Evolutionary conservation across 2,888 invertebrate genomes (phyloP), one percentile per base, ranked within the genome.

Genomic region (Pecten maximus): DNA sequence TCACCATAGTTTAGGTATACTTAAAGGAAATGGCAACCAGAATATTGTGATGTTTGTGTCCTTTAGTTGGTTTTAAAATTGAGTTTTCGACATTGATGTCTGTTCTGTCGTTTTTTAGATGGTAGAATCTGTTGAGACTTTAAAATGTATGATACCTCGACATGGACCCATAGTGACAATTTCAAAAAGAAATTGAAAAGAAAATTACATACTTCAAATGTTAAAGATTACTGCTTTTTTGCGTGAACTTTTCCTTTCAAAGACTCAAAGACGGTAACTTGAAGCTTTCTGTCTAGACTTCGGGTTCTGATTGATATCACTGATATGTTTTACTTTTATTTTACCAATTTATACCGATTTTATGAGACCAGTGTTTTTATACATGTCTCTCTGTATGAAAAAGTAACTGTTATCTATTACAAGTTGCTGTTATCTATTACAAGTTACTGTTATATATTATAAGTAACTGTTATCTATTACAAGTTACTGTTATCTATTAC

Each of bases 151-250:
- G 74, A 28, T 74, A 28, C 28, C 23, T 28, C 6, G 23, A 35
- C 74, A 74, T 74, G 74, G 28, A 35, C 28, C 10, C 15, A 35
- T 74, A 23, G 74, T 74, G 74, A 74, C 74, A 74, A 74, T 74
- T 35, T 74, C 23, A 10, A 35, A 74, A 35, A 6, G 74, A 74
- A 74, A 74, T 74, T 74, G 74, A 74, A 74, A 74, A 74, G 74
- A 74, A 74, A 74, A 74, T 74, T 74, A 74, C 74, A 74, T 74
- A 74, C 74, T 74, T 74, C 74, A 74, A 35, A 74, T 74, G 74
- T 74, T 28, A 74, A 74, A 74, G 74, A 74, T 74, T 74, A 74
- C 74, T 74, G 74, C 74, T 16, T 28, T 10, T 35, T 74, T 35
- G 35, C 74, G 35, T 74, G 74, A 74, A 74, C 35, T 35, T 74